A percentile compares a stretch with the other conserved stretches of the same genome.
phyloP scores from a whole-genome alignment of 53 echinoderm and acorn worm species.

The Crossaster papposus region DNA sequence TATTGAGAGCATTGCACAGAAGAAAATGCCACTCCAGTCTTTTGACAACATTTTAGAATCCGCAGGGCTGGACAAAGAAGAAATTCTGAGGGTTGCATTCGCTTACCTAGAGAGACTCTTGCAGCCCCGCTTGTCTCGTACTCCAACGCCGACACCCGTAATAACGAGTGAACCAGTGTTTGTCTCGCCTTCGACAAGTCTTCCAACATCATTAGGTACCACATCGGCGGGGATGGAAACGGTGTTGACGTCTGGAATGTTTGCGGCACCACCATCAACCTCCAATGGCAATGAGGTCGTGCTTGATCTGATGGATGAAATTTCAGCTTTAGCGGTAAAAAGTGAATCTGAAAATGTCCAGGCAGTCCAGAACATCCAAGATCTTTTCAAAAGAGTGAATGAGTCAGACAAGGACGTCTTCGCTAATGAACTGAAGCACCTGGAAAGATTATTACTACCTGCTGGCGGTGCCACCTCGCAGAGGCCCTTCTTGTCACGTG shows the following conservation, averaged over 20 bases:
- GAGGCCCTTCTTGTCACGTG: background rate
- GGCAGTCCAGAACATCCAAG: background rate
- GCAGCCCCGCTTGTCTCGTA: no score
- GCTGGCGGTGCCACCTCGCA: background rate
- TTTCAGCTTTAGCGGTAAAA: background rate
- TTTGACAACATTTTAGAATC: background rate
- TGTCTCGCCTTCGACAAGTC: background rate
- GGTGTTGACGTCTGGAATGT: background rate
- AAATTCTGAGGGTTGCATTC: conserved; percentile 23
- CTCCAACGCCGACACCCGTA: no score
- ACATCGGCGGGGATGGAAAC: background rate
- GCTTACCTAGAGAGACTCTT: no score
- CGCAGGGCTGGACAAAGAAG: background rate
- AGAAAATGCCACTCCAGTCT: no score
- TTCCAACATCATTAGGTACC: background rate
- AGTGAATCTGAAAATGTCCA: background rate
- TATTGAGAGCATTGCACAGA: background rate
- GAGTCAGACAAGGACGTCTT: background rate
- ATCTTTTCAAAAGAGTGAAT: background rate
- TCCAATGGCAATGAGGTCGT: background rate
- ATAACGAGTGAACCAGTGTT: background rate
- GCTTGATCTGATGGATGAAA: conserved; percentile 14
- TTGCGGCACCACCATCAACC: background rate
- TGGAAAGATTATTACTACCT: background rate
- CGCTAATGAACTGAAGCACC: background rate